These are phyloP conservation scores for Alaudala cheleensis DNA, from an alignment of 2,113 vertebrate genomes.

Conservation along the genomic window DNA sequence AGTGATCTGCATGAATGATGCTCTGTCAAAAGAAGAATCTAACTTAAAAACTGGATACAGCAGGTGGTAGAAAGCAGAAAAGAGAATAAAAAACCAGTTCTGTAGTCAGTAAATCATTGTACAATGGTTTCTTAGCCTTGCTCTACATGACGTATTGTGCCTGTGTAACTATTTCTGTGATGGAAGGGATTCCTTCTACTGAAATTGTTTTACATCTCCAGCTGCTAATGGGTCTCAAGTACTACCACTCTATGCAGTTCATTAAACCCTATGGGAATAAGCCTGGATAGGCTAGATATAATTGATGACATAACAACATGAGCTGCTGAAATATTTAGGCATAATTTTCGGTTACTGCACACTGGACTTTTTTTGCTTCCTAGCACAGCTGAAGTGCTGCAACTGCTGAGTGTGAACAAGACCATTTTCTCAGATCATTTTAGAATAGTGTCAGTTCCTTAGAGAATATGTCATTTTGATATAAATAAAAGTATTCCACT, in stretches of 20 bases:
- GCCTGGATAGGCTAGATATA: conserved; percentile 26
- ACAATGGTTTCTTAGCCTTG: conserved; percentile 12
- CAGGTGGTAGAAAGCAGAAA: conserved; percentile 30
- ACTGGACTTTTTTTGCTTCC: conserved; percentile 5
- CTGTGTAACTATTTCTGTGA: conserved; percentile 28
- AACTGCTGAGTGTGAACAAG: conserved; percentile 4
- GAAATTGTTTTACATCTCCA: conserved; percentile 24
- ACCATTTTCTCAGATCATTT: conserved; percentile 33
- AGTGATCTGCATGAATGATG: conserved; percentile 45
- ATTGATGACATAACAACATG: conserved; percentile 40
- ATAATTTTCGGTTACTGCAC: conserved; percentile 41
- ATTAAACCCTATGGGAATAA: conserved; percentile 9
- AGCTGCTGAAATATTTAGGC: conserved; percentile 59
- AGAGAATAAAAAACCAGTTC: conserved; percentile 3
- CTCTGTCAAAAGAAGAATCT: conserved; percentile 1
- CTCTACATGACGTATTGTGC: neutral
- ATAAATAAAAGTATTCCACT: conserved; percentile 32
- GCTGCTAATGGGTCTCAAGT: conserved; percentile 47
- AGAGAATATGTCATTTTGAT: neutral
- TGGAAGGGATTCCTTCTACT: conserved; percentile 38
- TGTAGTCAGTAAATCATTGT: conserved; percentile 33
- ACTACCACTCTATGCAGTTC: conserved; percentile 3
- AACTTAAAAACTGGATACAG: conserved; percentile 25
- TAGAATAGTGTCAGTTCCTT: neutral
- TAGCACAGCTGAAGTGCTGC: neutral